Conservation (phyloP, 2,888 invertebrate species). For the Aphodius sticticus region DNA sequence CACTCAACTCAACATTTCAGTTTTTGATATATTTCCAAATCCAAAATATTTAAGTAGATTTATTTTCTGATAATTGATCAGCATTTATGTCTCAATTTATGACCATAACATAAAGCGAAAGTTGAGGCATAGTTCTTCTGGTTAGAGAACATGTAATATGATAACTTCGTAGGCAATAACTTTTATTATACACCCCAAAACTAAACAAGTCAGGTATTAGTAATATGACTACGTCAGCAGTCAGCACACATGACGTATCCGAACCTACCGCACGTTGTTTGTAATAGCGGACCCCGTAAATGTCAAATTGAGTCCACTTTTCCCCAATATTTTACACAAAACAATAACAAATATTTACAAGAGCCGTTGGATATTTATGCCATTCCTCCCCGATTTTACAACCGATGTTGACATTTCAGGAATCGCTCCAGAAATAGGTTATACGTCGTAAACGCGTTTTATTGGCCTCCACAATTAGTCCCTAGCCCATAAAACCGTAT, state of each 20-base stretch:
- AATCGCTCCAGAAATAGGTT: constrained; percentile 4
- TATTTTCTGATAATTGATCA: too few species aligned
- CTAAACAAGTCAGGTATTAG: not conserved
- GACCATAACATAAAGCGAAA: too few species aligned
- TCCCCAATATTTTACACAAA: not conserved
- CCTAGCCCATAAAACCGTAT: not conserved
- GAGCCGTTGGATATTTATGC: not conserved
- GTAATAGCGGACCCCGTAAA: not conserved
- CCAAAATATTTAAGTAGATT: too few species aligned
- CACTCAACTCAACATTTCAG: too few species aligned
- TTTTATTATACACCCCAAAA: constrained; percentile 4
- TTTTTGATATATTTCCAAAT: too few species aligned
- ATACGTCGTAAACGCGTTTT: not conserved
- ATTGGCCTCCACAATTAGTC: not conserved
- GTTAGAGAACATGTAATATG: not conserved
- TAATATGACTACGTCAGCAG: not conserved
- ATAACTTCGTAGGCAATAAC: not conserved
- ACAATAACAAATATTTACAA: constrained; percentile 4
- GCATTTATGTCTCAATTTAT: too few species aligned
- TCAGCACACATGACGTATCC: not conserved
- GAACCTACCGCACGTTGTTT: constrained; percentile 4
- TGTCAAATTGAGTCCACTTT: not conserved
- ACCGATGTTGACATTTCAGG: not conserved
- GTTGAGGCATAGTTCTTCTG: not conserved
- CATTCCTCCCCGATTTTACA: not conserved